phyloP scores from a whole-genome alignment of 2,797 vertebrate genomes.

The Euthynnus affinis region DNA sequence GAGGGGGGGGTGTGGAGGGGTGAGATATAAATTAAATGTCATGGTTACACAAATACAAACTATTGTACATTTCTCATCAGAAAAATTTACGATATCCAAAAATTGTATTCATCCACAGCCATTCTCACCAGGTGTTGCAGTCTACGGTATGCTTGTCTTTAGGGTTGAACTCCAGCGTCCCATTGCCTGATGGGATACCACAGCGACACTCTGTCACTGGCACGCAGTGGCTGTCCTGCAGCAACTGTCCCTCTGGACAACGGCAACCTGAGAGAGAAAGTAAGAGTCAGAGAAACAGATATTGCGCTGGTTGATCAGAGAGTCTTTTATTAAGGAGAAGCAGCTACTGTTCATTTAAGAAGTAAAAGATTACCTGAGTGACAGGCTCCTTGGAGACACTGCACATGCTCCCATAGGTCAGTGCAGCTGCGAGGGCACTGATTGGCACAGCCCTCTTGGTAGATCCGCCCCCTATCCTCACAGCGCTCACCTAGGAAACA shows the following conservation, averaged over 20 bases:
- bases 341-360: not conserved
- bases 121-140: constrained; percentile 91
- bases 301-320: not conserved
- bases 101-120: not conserved
- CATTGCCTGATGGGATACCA: constrained; percentile 84
- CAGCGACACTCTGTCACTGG: constrained; percentile 87
- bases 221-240: constrained; percentile 89
- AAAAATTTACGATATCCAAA: not conserved
- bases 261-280: constrained; percentile 86
- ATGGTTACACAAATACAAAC: not conserved
- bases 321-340: too few relatives aligned
- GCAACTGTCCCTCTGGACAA: constrained; percentile 87
- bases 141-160: constrained; percentile 74
- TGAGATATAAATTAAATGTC: not conserved
- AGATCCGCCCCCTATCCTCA: constrained; percentile 84
- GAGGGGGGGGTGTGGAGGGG: not conserved
- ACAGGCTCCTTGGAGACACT: constrained; percentile 92
- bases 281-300: not conserved
- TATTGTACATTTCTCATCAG: too few relatives aligned
- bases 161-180: constrained; percentile 83
- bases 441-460: constrained; percentile 87
- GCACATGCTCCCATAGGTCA: constrained; percentile 91
- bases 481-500: constrained; percentile 87
- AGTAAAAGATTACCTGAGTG: constrained; percentile 81
- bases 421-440: constrained; percentile 90